phyloP scores from a whole-genome alignment of 2,797 vertebrate genomes.

The Arctocebus calabarensis region DNA sequence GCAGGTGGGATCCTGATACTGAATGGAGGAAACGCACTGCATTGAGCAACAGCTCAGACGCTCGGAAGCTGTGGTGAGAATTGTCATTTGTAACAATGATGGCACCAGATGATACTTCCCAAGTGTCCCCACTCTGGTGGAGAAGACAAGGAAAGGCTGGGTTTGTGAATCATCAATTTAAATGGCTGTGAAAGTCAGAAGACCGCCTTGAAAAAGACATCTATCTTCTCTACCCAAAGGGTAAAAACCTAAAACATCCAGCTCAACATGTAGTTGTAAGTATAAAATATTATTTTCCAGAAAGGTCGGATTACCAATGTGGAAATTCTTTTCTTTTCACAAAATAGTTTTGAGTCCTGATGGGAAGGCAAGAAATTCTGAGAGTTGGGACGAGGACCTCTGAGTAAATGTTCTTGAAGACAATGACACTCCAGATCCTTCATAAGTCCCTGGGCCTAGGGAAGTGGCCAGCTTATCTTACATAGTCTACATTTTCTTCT shows the following conservation, averaged over 20 bases:
- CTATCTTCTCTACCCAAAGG: background rate
- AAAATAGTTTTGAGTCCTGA: background rate
- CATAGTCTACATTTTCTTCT: background rate
- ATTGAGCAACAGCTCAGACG: background rate
- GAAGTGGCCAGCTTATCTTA: background rate
- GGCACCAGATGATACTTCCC: background rate
- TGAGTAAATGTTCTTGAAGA: background rate
- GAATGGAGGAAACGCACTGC: background rate
- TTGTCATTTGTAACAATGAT: rapidly evolving
- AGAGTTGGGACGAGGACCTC: background rate
- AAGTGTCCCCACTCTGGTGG: background rate
- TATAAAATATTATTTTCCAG: background rate
- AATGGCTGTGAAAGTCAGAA: slow-evolving; percentile 41
- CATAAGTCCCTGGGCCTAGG: background rate
- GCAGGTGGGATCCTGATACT: background rate
- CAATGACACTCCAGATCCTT: background rate
- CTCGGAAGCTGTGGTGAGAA: background rate
- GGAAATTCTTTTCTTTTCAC: background rate
- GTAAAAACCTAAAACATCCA: background rate
- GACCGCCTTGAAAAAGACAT: background rate
- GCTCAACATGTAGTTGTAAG: background rate
- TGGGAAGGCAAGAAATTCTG: background rate
- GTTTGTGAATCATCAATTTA: background rate
- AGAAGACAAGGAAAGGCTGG: background rate
- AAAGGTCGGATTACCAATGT: background rate